Evolutionary conservation across 1,140 invertebrate species (phyloP), one percentile per base, ranked within the genome.

Genomic region (Drosophila subpulchrella): DNA sequence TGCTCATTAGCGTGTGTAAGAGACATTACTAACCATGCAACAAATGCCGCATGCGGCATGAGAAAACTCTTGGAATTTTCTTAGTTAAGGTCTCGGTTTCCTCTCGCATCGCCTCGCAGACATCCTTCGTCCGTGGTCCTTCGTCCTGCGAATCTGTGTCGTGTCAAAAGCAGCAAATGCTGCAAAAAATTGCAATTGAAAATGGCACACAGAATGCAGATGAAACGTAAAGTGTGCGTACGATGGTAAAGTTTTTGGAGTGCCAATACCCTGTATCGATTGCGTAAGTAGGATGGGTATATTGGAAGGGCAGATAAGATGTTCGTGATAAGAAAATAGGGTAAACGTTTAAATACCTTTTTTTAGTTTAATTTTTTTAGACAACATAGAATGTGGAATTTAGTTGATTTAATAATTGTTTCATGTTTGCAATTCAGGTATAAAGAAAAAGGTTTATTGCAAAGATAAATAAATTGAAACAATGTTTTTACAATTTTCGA

Each of bases 81-180:
- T 56, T 57, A 65, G 51, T 65, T 48, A 56, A 65, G 71, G 60
- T 41, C 41, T 75, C 65, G 72, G 60, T 48, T 75, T 66, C 61
- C 65, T 66, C 20, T 50, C 41, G 13, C 47, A 27, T 34, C 32
- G 32, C 32, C 20, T 38, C 63, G 15, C 6, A 68, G 65, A 54
- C 61, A 66, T 68, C 65, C 65, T 50, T 39, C 38, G 38, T 39
- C 38, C 34, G 1, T 36, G 7, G 34, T 36, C 34, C 38, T 36
- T 48, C n/a, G 27, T 30, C 44, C 47, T 38, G 30, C 54, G 44
- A 73, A 74, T 46, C 39, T 41, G 72, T 58, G 73, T 41, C 81
- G 68, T 85, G 82, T 86, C 81, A 86, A 86, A 85, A 71, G 82
- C 83, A 86, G 78, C 75, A 78, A 78, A 88, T 78, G 71, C 75